Evolutionary conservation across 2,888 invertebrate species (phyloP), one percentile per base, ranked within the genome.

Genomic region (Mimachlamys varia): DNA sequence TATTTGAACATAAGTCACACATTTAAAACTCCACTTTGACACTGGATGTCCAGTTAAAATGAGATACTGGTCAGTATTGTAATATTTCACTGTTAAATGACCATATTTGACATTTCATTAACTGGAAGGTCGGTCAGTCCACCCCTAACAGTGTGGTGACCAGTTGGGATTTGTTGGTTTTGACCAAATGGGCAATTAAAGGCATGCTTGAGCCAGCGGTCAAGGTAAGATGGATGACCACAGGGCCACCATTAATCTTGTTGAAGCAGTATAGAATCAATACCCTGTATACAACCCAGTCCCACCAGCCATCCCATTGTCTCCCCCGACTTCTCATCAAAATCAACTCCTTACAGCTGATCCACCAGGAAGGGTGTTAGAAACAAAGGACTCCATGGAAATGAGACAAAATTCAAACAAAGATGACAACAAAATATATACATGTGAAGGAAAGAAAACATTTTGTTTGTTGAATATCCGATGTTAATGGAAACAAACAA

Each of bases 51-150:
- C 27, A 76, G 33, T 76, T 76, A 76, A 76, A 27, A 17, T 2
- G 76, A 76, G 76, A 76, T 76, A 76, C 12, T 76, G 76, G 76
- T 76, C 76, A 76, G 27, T 33, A 33, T 33, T 76, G 76, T 76
- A 7, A 76, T 76, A 76, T 76, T 76, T 76, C 33, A 76, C 15
- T 33, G 33, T 76, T 76, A 76, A 76, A 76, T 76, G 76, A 27
- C 76, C 76, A 33, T 76, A 76, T 76, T 76, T 33, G 76, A 76
- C 76, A 33, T 76, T 76, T 76, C 76, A 76, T 76, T 76, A 76
- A 76, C 76, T 76, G 76, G 76, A 76, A 13, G 27, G 33, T 27
- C 27, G 76, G 76, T 76, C 76, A 76, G 7, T 2, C 12, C 27
- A 27, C 10, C 76, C 33, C 33, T 76, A 76, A 76, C 76, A 33